Evolutionary conservation across 2,113 vertebrate species (phyloP).

Genomic region (Spermophilus dauricus): DNA sequence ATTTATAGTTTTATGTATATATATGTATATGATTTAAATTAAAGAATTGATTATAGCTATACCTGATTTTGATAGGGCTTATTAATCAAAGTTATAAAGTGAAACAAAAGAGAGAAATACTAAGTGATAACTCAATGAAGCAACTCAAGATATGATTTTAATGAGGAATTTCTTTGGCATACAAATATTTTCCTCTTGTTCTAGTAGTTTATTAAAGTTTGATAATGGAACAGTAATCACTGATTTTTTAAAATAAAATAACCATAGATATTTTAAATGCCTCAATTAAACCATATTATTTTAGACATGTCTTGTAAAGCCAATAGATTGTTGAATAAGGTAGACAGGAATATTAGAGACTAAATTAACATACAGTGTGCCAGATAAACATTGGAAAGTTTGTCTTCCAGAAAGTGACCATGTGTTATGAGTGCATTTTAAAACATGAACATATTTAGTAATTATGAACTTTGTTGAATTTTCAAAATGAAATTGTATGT

Average conservation of each 20-base stretch:
- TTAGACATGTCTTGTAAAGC: background rate
- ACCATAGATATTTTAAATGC: constrained; percentile 25
- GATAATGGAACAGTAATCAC: background rate
- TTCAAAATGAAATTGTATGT: background rate
- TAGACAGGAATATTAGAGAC: background rate
- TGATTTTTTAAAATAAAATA: constrained; percentile 61
- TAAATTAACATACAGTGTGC: background rate
- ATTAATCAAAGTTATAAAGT: background rate
- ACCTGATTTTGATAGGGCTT: background rate
- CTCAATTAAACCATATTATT: background rate
- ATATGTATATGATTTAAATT: constrained; percentile 60
- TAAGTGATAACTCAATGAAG: background rate
- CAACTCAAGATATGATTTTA: background rate
- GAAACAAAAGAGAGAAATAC: background rate
- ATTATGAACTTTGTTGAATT: background rate
- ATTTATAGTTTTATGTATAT: background rate
- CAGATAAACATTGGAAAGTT: background rate
- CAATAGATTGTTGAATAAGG: background rate
- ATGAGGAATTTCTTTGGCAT: constrained; percentile 1
- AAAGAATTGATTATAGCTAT: background rate
- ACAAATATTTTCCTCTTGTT: background rate
- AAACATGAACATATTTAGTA: background rate
- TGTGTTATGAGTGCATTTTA: background rate
- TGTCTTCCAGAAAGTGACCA: background rate
- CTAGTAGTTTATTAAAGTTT: constrained; percentile 28